Evolutionary conservation across 2,888 invertebrate genomes (phyloP).

Genomic region (Patella depressa): DNA sequence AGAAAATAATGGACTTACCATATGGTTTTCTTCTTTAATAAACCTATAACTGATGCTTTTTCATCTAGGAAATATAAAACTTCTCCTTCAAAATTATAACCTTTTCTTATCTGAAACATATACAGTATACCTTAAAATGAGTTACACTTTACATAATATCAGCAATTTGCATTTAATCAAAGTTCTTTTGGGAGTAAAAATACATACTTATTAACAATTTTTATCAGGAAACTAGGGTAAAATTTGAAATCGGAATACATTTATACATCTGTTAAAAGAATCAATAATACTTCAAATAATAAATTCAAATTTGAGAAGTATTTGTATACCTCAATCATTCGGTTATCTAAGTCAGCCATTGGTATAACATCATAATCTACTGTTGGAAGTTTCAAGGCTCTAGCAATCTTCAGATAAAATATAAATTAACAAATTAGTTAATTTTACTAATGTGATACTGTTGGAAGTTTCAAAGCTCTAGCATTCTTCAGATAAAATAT

Average conservation of each 20-base stretch:
- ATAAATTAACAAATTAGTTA: background rate
- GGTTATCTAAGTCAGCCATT: constrained; percentile 53
- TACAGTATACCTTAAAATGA: background rate
- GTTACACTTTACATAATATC: no score
- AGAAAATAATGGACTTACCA: constrained; percentile 63
- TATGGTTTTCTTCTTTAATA: constrained; percentile 73
- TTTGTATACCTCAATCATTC: constrained; percentile 60
- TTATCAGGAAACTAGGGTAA: background rate
- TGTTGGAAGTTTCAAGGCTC: constrained; percentile 56
- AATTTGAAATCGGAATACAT: background rate
- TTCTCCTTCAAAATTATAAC: constrained; percentile 70
- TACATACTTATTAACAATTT: background rate
- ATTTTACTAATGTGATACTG: constrained; percentile 37
- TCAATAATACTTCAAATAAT: background rate
- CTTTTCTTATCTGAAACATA: constrained; percentile 59
- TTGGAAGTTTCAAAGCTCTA: constrained; percentile 52
- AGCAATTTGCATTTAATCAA: no score
- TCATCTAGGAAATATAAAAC: constrained; percentile 71
- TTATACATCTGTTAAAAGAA: background rate
- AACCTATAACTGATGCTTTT: constrained; percentile 68
- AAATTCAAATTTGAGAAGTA: background rate
- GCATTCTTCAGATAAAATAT: constrained; percentile 38
- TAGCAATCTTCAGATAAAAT: constrained; percentile 39
- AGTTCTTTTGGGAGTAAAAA: no score
- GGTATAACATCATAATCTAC: constrained; percentile 63